Evolutionary conservation across 2,888 invertebrate species (phyloP).

Genomic region (Sinopyrophorus schimmeli): DNA sequence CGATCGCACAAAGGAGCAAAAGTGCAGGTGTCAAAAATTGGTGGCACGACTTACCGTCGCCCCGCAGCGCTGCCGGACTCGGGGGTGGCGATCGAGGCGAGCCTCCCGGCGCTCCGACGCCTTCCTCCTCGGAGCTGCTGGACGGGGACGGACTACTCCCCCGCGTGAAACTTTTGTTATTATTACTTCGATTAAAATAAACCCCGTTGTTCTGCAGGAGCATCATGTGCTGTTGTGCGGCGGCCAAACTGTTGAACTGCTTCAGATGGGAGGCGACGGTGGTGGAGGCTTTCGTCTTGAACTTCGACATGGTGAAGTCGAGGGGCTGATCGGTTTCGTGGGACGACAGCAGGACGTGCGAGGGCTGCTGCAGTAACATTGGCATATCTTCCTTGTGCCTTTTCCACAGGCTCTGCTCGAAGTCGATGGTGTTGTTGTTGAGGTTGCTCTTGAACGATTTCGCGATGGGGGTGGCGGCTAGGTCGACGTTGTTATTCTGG

Average conservation of each 20-base stretch:
- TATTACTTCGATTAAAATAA: slow-evolving; percentile 51
- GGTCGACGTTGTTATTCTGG: slow-evolving; percentile 44
- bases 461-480: slow-evolving; percentile 24
- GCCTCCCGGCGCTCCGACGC: slow-evolving; percentile 50
- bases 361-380: slow-evolving; percentile 62
- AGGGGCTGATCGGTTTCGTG: slow-evolving; percentile 65
- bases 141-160: slow-evolving; percentile 54
- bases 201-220: slow-evolving; percentile 52
- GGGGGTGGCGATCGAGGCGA: slow-evolving; percentile 51
- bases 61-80: slow-evolving; percentile 51
- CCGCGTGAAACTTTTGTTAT: slow-evolving; percentile 48
- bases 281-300: slow-evolving; percentile 53
- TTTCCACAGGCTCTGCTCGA: slow-evolving; percentile 48
- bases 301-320: slow-evolving; percentile 72
- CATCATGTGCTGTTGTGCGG: slow-evolving; percentile 53
- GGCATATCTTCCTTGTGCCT: slow-evolving; percentile 59
- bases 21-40: slow-evolving; percentile 49
- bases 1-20: slow-evolving; percentile 17
- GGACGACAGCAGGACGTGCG: slow-evolving; percentile 56
- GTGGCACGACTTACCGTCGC: slow-evolving; percentile 51
- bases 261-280: slow-evolving; percentile 52
- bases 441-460: slow-evolving; percentile 53
- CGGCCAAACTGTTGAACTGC: slow-evolving; percentile 47
- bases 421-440: slow-evolving; percentile 61
- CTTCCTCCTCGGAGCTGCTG: slow-evolving; percentile 56